Conservation (phyloP, 2,797 vertebrate genomes). For the Megalops cyprinoides region DNA sequence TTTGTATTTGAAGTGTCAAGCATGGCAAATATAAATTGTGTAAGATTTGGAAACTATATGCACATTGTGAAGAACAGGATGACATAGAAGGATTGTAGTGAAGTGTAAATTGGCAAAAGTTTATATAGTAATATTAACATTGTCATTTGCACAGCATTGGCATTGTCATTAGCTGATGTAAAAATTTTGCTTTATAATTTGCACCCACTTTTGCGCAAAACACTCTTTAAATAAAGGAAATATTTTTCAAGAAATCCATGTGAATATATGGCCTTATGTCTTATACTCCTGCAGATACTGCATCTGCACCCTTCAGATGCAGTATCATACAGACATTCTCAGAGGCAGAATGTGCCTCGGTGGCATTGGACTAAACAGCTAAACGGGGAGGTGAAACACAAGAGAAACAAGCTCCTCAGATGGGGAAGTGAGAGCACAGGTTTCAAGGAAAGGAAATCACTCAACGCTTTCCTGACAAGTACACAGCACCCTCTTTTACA, state of each 20-base stretch:
- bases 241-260: not conserved
- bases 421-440: not conserved
- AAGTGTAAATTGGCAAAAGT: not conserved
- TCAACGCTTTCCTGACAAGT: not conserved
- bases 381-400: no score
- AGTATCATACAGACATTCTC: not conserved
- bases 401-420: no score
- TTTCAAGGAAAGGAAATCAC: conserved; percentile 29
- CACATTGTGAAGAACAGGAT: no score
- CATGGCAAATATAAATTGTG: not conserved
- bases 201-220: not conserved
- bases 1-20: not conserved
- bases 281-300: no score
- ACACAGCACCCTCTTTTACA: no score
- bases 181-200: not conserved
- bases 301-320: not conserved
- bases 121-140: not conserved
- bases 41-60: not conserved
- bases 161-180: not conserved
- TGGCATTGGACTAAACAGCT: not conserved
- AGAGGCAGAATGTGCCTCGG: not conserved
- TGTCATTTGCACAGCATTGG: no score
- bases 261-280: no score
- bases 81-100: not conserved
- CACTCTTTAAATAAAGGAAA: not conserved